A percentile compares a stretch with the other conserved stretches of the same genome.
These are phyloP conservation scores for Poeciliopsis gracilis DNA, from an alignment of 2,797 vertebrate genomes.

Conservation along the genomic window DNA sequence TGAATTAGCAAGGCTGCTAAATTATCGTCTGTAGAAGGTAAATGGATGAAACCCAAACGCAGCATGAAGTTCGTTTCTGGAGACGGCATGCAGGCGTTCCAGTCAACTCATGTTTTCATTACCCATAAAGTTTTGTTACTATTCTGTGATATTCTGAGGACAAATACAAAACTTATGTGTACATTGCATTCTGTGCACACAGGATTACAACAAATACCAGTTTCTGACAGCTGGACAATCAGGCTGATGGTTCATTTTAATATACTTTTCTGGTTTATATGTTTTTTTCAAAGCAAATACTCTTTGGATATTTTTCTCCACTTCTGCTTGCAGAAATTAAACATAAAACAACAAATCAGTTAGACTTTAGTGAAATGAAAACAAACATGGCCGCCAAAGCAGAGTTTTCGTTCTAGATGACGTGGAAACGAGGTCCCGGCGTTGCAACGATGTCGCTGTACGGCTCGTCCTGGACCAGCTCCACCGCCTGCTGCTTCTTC, in stretches of 20 bases:
- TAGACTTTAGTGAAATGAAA: neutral
- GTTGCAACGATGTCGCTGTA: conserved; percentile 98
- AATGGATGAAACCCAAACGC: neutral
- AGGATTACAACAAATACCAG: neutral
- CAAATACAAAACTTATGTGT: neutral
- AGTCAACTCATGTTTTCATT: conserved; percentile 17
- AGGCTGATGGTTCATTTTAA: neutral
- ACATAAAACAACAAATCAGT: conserved; percentile 7
- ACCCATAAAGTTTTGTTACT: conserved; percentile 21
- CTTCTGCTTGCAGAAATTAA: conserved; percentile 14
- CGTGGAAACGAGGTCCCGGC: conserved; percentile 95
- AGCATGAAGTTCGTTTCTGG: neutral
- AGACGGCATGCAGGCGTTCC: conserved; percentile 56
- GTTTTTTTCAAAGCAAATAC: neutral
- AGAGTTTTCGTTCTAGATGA: conserved; percentile 83
- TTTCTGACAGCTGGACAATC: conserved; percentile 10
- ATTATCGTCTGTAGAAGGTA: conserved; percentile 8
- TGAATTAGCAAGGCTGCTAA: neutral
- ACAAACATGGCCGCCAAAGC: neutral
- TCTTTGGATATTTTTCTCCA: conserved; percentile 18
- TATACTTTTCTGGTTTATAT: neutral
- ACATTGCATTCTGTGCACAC: neutral
- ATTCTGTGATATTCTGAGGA: conserved; percentile 5
- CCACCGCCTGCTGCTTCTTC: conserved; percentile 98
- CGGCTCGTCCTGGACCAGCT: conserved; percentile 90